Conservation (phyloP, 2,113 vertebrate genomes). For the Callipepla squamata region DNA sequence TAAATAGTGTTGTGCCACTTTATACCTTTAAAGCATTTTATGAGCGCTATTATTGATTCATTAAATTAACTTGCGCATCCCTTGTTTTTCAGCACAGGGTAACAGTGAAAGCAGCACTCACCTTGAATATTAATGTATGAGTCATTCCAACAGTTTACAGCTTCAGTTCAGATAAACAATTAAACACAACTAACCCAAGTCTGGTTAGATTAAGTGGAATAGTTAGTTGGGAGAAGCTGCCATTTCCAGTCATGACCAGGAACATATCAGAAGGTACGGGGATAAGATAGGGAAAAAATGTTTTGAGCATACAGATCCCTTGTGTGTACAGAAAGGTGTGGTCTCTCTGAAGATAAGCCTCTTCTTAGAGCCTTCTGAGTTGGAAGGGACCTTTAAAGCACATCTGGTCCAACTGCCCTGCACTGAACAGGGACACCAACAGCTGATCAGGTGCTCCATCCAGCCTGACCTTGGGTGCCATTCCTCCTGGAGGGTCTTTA, state of each 20-base stretch:
- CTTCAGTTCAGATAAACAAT: constrained; percentile 24
- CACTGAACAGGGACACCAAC: too few species aligned
- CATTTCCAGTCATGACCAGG: background rate
- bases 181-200: background rate
- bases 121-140: constrained; percentile 24
- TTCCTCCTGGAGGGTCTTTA: background rate
- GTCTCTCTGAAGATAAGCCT: background rate
- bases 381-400: too few species aligned
- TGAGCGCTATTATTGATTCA: background rate
- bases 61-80: background rate
- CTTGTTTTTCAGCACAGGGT: background rate
- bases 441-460: too few species aligned
- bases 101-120: background rate
- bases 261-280: background rate
- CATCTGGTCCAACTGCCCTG: too few species aligned
- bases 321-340: background rate
- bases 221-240: background rate
- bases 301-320: background rate
- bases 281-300: background rate
- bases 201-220: background rate
- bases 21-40: background rate
- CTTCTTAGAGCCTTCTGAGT: background rate
- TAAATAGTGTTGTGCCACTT: background rate
- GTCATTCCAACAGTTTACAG: background rate
- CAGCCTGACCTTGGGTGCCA: background rate